phyloP scores from a whole-genome alignment of 2,888 invertebrate species.

The Girardia tigrina region DNA sequence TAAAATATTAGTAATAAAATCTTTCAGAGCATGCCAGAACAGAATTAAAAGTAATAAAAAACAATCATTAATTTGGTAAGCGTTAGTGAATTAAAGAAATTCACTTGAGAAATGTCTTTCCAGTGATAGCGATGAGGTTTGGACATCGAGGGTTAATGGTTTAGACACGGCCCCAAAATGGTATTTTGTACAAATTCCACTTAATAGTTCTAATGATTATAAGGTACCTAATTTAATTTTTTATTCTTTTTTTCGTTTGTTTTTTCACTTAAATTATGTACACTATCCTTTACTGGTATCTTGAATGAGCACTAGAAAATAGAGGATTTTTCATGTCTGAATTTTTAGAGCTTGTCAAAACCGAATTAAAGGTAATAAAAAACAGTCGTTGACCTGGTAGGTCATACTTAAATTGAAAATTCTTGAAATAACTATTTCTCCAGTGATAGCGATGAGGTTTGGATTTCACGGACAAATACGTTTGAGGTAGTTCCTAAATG shows the following conservation, averaged over 20 bases:
- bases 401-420: background rate
- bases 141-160: background rate
- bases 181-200: background rate
- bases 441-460: slow-evolving; percentile 32
- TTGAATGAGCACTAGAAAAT: no score
- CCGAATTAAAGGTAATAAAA: slow-evolving; percentile 26
- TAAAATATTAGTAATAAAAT: background rate
- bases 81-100: background rate
- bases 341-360: slow-evolving; percentile 21
- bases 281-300: background rate
- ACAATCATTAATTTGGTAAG: slow-evolving; percentile 33
- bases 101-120: background rate
- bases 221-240: slow-evolving; percentile 24
- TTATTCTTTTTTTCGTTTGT: no score
- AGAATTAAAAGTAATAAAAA: slow-evolving; percentile 28
- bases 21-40: background rate
- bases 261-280: no score
- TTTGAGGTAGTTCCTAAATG: background rate
- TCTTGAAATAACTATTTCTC: background rate
- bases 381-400: slow-evolving; percentile 32
- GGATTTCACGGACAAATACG: background rate
- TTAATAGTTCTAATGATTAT: slow-evolving; percentile 27
- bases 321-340: background rate
- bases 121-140: slow-evolving; percentile 32
- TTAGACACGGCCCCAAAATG: background rate